phyloP scores from a whole-genome alignment of 2,113 vertebrate genomes.

The Herpetotheres cachinnans region DNA sequence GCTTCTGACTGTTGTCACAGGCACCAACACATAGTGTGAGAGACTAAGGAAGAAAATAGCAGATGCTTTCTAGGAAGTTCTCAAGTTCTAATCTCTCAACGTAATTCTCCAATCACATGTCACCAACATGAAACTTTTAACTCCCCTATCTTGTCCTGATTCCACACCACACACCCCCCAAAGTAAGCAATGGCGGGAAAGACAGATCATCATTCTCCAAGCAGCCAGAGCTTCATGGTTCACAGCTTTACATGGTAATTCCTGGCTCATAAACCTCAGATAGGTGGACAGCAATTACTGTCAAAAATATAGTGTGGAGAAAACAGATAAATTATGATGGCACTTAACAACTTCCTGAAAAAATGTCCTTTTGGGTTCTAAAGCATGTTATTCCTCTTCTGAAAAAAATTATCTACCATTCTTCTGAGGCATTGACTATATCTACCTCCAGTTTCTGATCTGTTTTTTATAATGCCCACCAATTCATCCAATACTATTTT shows the following conservation, averaged over 20 bases:
- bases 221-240: background rate
- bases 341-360: background rate
- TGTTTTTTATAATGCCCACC: background rate
- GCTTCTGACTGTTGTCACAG: background rate
- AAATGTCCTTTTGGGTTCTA: background rate
- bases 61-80: background rate
- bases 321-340: background rate
- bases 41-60: background rate
- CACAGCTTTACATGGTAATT: background rate
- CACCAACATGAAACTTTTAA: background rate
- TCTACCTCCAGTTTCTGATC: background rate
- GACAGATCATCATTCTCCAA: background rate
- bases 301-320: background rate
- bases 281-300: background rate
- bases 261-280: background rate
- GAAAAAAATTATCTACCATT: background rate
- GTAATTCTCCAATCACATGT: background rate
- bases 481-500: background rate
- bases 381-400: background rate
- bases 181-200: background rate
- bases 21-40: accelerated
- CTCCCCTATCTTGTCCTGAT: background rate
- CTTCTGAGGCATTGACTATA: background rate
- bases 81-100: background rate
- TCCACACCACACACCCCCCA: background rate